A percentile compares a stretch with the other conserved stretches of the same genome.
These are phyloP conservation scores for Ctenodactylus gundi DNA, from an alignment of 2,113 vertebrate genomes.

Conservation along the genomic window DNA sequence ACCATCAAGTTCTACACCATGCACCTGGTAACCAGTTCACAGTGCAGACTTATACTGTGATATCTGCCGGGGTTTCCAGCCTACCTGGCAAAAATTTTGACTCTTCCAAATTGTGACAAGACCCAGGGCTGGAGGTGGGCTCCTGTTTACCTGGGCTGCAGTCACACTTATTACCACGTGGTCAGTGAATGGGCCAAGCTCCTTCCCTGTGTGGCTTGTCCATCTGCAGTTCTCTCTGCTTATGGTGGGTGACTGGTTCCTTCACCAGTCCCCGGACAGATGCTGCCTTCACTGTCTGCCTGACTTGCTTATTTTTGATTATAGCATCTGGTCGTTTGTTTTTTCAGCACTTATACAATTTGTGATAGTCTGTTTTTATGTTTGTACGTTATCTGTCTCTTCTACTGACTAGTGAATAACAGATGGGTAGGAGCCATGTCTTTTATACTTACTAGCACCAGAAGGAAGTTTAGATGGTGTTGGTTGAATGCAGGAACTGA, in stretches of 20 bases:
- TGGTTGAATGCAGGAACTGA: neutral
- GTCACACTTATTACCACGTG: neutral
- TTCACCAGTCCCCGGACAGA: neutral
- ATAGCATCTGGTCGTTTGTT: neutral
- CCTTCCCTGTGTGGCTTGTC: neutral
- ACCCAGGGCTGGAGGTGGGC: neutral
- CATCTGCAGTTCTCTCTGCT: neutral
- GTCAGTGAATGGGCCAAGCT: neutral
- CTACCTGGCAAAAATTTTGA: neutral
- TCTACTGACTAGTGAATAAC: neutral
- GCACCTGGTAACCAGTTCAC: slow-evolving; percentile 89
- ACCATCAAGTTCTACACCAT: slow-evolving; percentile 96
- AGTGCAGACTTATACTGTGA: neutral
- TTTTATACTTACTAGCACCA: neutral
- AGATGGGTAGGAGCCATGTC: neutral
- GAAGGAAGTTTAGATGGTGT: neutral
- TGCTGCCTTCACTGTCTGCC: neutral
- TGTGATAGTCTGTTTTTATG: neutral
- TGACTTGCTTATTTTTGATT: neutral
- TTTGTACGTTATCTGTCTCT: neutral
- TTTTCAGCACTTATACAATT: neutral
- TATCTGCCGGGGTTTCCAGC: neutral
- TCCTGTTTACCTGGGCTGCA: neutral
- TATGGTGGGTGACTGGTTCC: neutral
- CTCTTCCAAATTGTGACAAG: neutral